phyloP scores from a whole-genome alignment of 2,888 invertebrate species.

The Pheosia tremula region DNA sequence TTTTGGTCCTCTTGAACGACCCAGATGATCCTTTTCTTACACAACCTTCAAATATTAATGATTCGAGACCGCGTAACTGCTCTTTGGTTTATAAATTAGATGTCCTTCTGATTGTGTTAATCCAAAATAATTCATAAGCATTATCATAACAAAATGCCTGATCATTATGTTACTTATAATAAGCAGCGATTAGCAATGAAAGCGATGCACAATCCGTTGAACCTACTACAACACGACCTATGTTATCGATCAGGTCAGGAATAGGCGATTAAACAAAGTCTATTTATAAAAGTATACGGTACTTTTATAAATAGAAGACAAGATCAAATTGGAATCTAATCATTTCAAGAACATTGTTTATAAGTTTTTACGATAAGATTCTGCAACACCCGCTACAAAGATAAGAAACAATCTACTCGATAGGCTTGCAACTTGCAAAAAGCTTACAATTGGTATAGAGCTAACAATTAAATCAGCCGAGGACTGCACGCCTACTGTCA shows the following conservation, averaged over 20 bases:
- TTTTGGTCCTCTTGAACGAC: no score
- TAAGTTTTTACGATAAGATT: no score
- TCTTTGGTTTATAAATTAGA: slow-evolving; percentile 7
- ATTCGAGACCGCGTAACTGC: not conserved
- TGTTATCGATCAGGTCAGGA: slow-evolving; percentile 44
- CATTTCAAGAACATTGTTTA: no score
- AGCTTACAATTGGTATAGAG: slow-evolving; percentile 24
- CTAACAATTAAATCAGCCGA: slow-evolving; percentile 45
- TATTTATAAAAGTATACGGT: not conserved
- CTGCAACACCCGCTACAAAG: not conserved
- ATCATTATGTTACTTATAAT: slow-evolving; percentile 18
- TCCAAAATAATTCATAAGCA: slow-evolving; percentile 19
- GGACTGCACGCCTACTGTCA: slow-evolving; percentile 23
- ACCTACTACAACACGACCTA: slow-evolving; percentile 50
- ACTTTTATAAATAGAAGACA: no score
- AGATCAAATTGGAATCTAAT: no score
- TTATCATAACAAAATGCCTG: slow-evolving; percentile 4
- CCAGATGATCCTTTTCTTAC: no score
- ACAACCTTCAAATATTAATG: not conserved
- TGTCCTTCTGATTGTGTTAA: slow-evolving; percentile 23
- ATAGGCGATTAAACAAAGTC: slow-evolving; percentile 28
- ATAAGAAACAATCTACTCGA: slow-evolving; percentile 6
- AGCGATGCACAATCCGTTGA: slow-evolving; percentile 41
- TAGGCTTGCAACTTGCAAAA: slow-evolving; percentile 7
- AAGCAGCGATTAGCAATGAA: slow-evolving; percentile 35